Evolutionary conservation across 1,140 invertebrate genomes (phyloP).

Genomic region (Drosophila arawakana): DNA sequence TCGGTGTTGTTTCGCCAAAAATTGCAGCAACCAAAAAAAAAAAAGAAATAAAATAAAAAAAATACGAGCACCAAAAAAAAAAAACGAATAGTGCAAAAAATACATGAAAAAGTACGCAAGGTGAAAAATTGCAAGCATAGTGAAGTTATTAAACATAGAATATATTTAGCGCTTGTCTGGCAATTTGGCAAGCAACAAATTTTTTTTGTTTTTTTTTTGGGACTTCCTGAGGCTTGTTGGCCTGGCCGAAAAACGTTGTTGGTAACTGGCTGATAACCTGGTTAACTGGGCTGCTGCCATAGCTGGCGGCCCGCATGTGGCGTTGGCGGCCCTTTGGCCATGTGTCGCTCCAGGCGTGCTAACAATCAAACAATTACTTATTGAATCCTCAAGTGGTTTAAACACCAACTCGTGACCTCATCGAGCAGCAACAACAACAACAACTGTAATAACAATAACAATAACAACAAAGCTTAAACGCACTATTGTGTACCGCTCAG

Average conservation of each 20-base stretch:
- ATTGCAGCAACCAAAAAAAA: slow-evolving; percentile 20
- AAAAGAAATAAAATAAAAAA: slow-evolving; percentile 18
- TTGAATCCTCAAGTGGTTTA: slow-evolving; percentile 57
- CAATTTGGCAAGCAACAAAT: no score
- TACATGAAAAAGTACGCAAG: neutral
- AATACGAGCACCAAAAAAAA: slow-evolving; percentile 12
- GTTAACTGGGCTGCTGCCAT: neutral
- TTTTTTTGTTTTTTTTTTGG: neutral
- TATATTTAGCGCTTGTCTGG: no score
- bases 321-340: slow-evolving; percentile 64
- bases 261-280: neutral
- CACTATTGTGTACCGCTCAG: neutral
- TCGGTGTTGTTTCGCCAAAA: slow-evolving; percentile 49
- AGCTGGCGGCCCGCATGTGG: slow-evolving; percentile 61
- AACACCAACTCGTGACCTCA: slow-evolving; percentile 65
- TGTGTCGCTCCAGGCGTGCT: slow-evolving; percentile 45
- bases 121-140: neutral
- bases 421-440: slow-evolving; percentile 43
- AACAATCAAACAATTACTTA: slow-evolving; percentile 16
- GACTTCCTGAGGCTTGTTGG: neutral
- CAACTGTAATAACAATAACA: slow-evolving; percentile 18
- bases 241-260: no score
- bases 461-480: slow-evolving; percentile 4
- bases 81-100: neutral
- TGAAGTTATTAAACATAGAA: neutral